Percentiles rank a stretch among this genome's conserved stretches.
These are phyloP conservation scores for Mormyrus lacerda DNA, from an alignment of 2,113 vertebrate genomes.

Conservation along the genomic window DNA sequence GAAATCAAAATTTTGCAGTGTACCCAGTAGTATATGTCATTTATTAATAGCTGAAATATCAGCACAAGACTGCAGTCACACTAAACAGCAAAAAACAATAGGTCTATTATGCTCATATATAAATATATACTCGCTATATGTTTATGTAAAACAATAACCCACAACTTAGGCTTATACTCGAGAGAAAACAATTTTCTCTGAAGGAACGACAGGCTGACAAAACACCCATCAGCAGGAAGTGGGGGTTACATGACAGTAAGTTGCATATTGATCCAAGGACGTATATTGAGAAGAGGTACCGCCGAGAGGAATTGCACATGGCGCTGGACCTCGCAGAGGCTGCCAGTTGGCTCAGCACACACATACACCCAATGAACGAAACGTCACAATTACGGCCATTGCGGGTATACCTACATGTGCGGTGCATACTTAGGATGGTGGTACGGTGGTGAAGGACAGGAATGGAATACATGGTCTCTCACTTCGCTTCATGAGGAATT, in stretches of 20 bases:
- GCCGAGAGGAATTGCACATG: slow-evolving; percentile 57
- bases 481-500: slow-evolving; percentile 3
- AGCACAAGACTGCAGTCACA: slow-evolving; percentile 74
- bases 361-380: slow-evolving; percentile 62
- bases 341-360: slow-evolving; percentile 66
- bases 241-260: slow-evolving; percentile 72
- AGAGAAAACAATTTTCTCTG: slow-evolving; percentile 59
- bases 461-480: slow-evolving; percentile 47
- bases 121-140: slow-evolving; percentile 18
- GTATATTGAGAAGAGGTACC: slow-evolving; percentile 67
- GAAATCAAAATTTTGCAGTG: slow-evolving; percentile 72
- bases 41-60: slow-evolving; percentile 69
- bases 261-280: slow-evolving; percentile 69
- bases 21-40: slow-evolving; percentile 74
- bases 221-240: slow-evolving; percentile 46
- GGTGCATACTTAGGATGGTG: slow-evolving; percentile 51
- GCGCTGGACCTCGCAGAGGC: slow-evolving; percentile 52
- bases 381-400: slow-evolving; percentile 51
- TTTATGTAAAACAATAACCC: slow-evolving; percentile 35
- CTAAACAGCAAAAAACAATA: slow-evolving; percentile 68
- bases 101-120: slow-evolving; percentile 44
- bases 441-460: slow-evolving; percentile 56
- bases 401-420: slow-evolving; percentile 49
- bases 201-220: slow-evolving; percentile 63
- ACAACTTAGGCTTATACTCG: slow-evolving; percentile 18